Evolutionary conservation across 2,888 invertebrate genomes (phyloP), one percentile per base, ranked within the genome.

Genomic region (Scaptomyza caliginosa): DNA sequence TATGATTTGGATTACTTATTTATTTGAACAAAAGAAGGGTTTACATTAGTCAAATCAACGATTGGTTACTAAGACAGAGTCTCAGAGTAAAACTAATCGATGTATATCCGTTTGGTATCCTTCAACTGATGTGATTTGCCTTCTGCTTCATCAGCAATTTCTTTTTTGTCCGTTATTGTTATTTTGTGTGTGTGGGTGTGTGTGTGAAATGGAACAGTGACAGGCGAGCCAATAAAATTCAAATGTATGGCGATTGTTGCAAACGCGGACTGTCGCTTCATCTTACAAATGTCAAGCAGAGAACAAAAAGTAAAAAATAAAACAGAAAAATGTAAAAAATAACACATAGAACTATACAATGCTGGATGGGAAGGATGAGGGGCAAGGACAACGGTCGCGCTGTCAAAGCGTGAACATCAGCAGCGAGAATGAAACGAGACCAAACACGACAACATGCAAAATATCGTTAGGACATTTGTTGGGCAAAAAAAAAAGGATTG

Each of bases 141-240:
- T 24, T 10, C 19, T 32, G 6, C 13, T n/a, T 30, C 3, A 24
- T n/a, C 38, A 6, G 50, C 51, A 38, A n/a, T 54, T 39, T 36
- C 19, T 34, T 42, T 16, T 21, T 36, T 26, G 13, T 38, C 39
- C 17, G 5, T 36, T 43, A 19, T 39, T 45, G 39, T 30, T 54
- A 19, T 54, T 16, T 28, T 40, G 34, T 32, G 43, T 23, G 23
- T 39, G 7, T 17, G 34, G 28, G 26, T 26, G 36, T 32, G 32
- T 34, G 55, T 77, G 70, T 67, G 68, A 81, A 80, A 76, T 46
- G 58, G 72, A 67, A 45, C 76, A 74, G 80, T 88, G 90, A 89
- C 88, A 88, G 83, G 70, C 77, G 64, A 88, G 84, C 83, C 89
- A 90, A 90, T 90, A 90, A 90, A 90, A 89, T 90, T 90, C 90